phyloP scores from a whole-genome alignment of 2,797 vertebrate genomes.

The Acipenser oxyrinchus region DNA sequence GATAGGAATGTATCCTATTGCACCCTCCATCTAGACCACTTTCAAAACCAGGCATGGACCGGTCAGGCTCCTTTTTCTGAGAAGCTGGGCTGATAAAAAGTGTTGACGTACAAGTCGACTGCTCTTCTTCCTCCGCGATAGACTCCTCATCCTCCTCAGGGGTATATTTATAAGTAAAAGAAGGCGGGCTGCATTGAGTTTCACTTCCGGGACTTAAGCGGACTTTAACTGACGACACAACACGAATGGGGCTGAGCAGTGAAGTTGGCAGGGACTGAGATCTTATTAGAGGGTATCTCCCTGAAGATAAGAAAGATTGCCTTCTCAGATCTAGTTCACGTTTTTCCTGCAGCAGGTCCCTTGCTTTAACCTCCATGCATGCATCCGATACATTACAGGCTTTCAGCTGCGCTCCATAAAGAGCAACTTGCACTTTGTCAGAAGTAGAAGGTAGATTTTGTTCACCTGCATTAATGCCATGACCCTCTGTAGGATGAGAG shows the following conservation, averaged over 20 bases:
- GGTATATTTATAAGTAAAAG: constrained; percentile 73
- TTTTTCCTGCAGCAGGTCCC: constrained; percentile 52
- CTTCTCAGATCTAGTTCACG: too few species aligned
- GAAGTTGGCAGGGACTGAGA: constrained; percentile 81
- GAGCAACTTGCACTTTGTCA: constrained; percentile 46
- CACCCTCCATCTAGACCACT: neutral
- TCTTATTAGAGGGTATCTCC: constrained; percentile 67
- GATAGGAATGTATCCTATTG: constrained; percentile 43
- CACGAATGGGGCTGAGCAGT: constrained; percentile 63
- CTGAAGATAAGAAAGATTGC: neutral
- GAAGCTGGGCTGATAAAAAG: constrained; percentile 56
- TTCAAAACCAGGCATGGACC: too few species aligned
- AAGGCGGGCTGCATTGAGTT: constrained; percentile 63
- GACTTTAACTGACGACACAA: constrained; percentile 85
- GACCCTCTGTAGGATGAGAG: too few species aligned
- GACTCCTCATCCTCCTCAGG: constrained; percentile 40
- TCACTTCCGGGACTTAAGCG: constrained; percentile 70
- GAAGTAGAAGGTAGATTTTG: constrained; percentile 18
- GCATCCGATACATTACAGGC: constrained; percentile 39
- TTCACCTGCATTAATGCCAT: too few species aligned
- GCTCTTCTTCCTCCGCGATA: constrained; percentile 18
- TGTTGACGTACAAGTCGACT: constrained; percentile 55
- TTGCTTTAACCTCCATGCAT: constrained; percentile 47
- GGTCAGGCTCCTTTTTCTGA: constrained; percentile 32
- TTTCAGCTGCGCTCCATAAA: constrained; percentile 50